Evolutionary conservation across 2,888 invertebrate species (phyloP).

Genomic region (Andrena dorsata): DNA sequence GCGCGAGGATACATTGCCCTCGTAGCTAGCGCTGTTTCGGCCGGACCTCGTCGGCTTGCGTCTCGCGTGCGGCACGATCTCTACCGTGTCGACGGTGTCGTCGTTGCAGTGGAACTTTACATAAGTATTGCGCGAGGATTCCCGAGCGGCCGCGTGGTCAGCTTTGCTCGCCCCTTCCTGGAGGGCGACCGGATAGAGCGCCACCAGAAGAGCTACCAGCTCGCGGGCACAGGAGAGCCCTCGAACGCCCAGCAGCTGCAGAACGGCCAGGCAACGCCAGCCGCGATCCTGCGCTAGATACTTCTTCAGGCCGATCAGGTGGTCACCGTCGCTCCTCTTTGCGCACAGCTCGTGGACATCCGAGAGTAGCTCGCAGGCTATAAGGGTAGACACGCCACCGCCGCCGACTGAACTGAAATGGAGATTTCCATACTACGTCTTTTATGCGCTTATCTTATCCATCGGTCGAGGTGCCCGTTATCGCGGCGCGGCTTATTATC

Average conservation of each 20-base stretch:
- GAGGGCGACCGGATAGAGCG: slow-evolving; percentile 85
- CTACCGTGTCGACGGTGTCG: slow-evolving; percentile 79
- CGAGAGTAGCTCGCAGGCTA: slow-evolving; percentile 88
- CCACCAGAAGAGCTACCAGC: slow-evolving; percentile 87
- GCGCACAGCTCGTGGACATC: slow-evolving; percentile 87
- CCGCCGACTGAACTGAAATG: slow-evolving; percentile 83
- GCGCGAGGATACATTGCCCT: slow-evolving; percentile 60
- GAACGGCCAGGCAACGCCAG: slow-evolving; percentile 88
- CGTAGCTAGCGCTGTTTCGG: slow-evolving; percentile 45
- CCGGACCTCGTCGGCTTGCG: slow-evolving; percentile 50
- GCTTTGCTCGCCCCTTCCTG: slow-evolving; percentile 47
- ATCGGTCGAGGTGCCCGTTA: slow-evolving; percentile 12
- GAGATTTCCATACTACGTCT: slow-evolving; percentile 35
- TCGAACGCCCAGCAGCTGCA: slow-evolving; percentile 87
- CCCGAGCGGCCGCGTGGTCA: slow-evolving; percentile 9
- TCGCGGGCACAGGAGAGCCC: slow-evolving; percentile 88
- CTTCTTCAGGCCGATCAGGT: slow-evolving; percentile 85
- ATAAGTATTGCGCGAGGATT: slow-evolving; percentile 74
- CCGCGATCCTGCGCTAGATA: slow-evolving; percentile 88
- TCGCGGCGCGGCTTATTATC: slow-evolving; percentile 36
- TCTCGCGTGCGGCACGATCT: slow-evolving; percentile 78
- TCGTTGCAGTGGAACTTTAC: slow-evolving; percentile 79
- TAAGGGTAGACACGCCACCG: slow-evolving; percentile 87
- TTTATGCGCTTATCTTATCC: slow-evolving; percentile 49
- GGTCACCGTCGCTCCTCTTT: slow-evolving; percentile 80